Evolutionary conservation across 2,797 vertebrate genomes (phyloP), one percentile per base, ranked within the genome.

Genomic region (Synanceia verrucosa): DNA sequence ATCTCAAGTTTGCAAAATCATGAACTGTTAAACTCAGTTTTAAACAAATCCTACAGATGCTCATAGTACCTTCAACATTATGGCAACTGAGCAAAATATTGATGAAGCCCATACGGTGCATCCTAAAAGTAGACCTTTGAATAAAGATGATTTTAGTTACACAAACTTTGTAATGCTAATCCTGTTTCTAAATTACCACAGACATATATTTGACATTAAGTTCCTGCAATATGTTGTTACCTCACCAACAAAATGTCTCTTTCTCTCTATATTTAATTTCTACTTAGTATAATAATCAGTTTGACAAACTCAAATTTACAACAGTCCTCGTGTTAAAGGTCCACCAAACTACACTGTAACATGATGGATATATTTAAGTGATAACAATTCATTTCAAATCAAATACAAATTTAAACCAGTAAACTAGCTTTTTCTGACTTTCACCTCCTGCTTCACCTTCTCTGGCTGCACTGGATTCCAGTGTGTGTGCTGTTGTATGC

Each of bases 401-500:
- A 3, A 41, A 18, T 26, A 14, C n/a, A 52, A 55, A 77, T 23
- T 41, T 41, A 33, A 52, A 72, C 37, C 23, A n/a, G 36, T 56
- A 39, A n/a, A n/a, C n/a, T n/a, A n/a, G n/a, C n/a, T n/a, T n/a
- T n/a, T n/a, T n/a, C n/a, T n/a, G n/a, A n/a, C n/a, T n/a, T n/a
- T n/a, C n/a, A n/a, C n/a, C n/a, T n/a, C n/a, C n/a, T n/a, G n/a
- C n/a, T n/a, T n/a, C n/a, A n/a, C n/a, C n/a, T n/a, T n/a, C n/a
- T n/a, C n/a, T n/a, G n/a, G 55, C 55, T 63, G 57, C 70, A 43
- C 46, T 50, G 50, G 62, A n/a, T 70, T 65, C 43, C 34, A 56
- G 75, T 33, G 46, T 44, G 44, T 48, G 37, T 48, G 68, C 75
- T 58, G 79, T 89, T 74, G 77, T 89, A 86, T 88, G 89, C 88